Percentiles rank a stretch among this genome's conserved stretches.
Conservation (phyloP, 2,888 invertebrate genomes). For the Mongoloraphidia duomilia region DNA sequence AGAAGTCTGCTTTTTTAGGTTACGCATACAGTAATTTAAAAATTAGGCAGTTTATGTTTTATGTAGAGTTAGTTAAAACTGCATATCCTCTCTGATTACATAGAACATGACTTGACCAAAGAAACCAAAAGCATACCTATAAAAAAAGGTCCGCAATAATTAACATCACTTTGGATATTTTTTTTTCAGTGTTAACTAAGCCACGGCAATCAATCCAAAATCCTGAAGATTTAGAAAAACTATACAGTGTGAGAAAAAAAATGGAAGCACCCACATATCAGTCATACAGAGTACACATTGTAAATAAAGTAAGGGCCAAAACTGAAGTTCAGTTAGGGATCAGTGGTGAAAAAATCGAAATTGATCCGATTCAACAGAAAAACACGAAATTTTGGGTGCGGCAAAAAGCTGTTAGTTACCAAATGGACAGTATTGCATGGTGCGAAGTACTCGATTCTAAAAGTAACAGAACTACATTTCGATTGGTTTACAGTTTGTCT, state of each 20-base stretch:
- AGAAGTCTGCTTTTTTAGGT: background rate
- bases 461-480: constrained; percentile 55
- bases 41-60: background rate
- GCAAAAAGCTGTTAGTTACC: constrained; percentile 68
- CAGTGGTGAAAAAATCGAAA: constrained; percentile 82
- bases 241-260: constrained; percentile 59
- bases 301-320: constrained; percentile 68
- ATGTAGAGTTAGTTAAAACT: background rate
- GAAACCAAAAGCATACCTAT: too few relatives aligned
- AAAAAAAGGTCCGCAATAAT: too few relatives aligned
- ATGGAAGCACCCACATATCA: constrained; percentile 82
- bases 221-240: constrained; percentile 43
- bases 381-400: constrained; percentile 51
- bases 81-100: too few relatives aligned
- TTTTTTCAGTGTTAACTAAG: too few relatives aligned
- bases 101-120: too few relatives aligned
- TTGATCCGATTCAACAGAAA: constrained; percentile 63
- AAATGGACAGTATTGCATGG: constrained; percentile 75
- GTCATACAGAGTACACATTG: constrained; percentile 60
- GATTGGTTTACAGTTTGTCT: constrained; percentile 49
- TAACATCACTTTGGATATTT: background rate
- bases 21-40: constrained; percentile 13
- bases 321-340: constrained; percentile 76
- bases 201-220: constrained; percentile 13
- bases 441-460: constrained; percentile 72